A percentile compares a stretch with the other conserved stretches of the same genome.
phyloP scores from a whole-genome alignment of 2,888 invertebrate genomes.

The Machimus rusticus region DNA sequence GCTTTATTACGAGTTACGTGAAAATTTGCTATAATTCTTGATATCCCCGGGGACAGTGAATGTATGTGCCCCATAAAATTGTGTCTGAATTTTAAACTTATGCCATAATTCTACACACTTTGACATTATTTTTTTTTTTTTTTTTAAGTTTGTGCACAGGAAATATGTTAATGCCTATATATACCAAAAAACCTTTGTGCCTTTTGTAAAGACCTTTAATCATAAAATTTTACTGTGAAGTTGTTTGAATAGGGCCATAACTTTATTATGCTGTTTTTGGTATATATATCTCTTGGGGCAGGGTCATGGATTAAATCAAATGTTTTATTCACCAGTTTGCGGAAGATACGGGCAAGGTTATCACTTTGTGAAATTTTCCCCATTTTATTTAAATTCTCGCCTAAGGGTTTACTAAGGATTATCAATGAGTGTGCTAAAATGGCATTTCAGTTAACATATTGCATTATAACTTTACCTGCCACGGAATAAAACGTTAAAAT shows the following conservation, averaged over 20 bases:
- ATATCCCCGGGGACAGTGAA: not conserved
- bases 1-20: constrained; percentile 9
- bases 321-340: not conserved
- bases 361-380: not conserved
- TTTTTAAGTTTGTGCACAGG: not conserved
- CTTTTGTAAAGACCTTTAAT: not conserved
- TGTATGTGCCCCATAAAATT: not conserved
- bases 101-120: not conserved
- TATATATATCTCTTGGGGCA: not conserved
- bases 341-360: not conserved
- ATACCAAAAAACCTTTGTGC: not conserved
- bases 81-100: not conserved
- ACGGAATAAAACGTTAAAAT: not conserved
- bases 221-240: not conserved
- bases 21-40: constrained; percentile 13
- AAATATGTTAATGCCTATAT: not conserved
- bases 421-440: not conserved
- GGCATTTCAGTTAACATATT: not conserved
- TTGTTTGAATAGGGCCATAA: not conserved
- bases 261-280: not conserved
- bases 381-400: not conserved
- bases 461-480: not conserved
- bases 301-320: not conserved
- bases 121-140: too few species aligned
- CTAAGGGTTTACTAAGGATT: not conserved